These are phyloP conservation scores for Holcopasites calliopsidis DNA, from an alignment of 1,140 invertebrate species.

Conservation along the genomic window DNA sequence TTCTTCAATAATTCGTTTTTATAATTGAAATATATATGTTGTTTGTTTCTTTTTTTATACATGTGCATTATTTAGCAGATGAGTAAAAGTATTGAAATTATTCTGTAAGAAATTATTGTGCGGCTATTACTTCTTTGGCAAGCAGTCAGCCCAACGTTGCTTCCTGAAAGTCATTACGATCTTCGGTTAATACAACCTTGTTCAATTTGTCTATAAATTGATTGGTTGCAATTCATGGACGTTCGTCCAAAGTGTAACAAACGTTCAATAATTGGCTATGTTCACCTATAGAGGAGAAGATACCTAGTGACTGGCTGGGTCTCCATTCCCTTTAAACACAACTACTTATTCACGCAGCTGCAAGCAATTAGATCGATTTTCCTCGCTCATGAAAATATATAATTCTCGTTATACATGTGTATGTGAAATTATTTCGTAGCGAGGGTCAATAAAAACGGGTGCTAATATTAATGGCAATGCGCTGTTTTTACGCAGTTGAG, in stretches of 20 bases:
- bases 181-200: not conserved
- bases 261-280: conserved; percentile 4
- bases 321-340: not conserved
- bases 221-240: not conserved
- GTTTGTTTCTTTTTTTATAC: conserved; percentile 17
- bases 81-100: conserved; percentile 29
- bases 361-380: not conserved
- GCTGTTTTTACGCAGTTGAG: not conserved
- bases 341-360: not conserved
- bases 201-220: not conserved
- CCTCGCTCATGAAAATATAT: not conserved
- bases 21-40: conserved; percentile 13
- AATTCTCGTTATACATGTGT: not conserved
- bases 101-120: conserved; percentile 17
- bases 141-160: too few species aligned
- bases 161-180: too few species aligned
- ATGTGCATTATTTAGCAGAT: not conserved
- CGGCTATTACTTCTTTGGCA: not conserved
- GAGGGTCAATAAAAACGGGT: conserved; percentile 27
- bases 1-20: not conserved
- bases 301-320: not conserved
- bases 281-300: not conserved
- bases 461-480: conserved; percentile 18
- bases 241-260: not conserved
- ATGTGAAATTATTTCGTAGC: conserved; percentile 41